A percentile compares a stretch with the other conserved stretches of the same genome.
Conservation (phyloP, 2,888 invertebrate genomes). For the Philereme vetulata region DNA sequence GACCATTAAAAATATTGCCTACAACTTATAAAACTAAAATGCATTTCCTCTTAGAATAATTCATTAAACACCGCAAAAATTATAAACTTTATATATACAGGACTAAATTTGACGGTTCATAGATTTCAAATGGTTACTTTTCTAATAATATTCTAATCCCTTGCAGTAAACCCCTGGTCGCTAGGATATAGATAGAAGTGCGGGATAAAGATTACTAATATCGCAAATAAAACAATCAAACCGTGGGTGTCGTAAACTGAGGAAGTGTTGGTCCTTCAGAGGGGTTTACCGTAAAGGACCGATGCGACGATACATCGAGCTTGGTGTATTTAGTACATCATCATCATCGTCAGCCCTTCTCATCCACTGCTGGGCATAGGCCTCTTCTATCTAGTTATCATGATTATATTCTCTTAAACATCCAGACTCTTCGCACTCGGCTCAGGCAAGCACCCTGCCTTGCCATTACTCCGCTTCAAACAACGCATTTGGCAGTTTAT, state of each 20-base stretch:
- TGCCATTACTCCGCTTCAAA: slow-evolving; percentile 22
- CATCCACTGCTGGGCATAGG: too few relatives aligned
- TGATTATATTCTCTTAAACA: slow-evolving; percentile 74
- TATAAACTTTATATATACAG: slow-evolving; percentile 78
- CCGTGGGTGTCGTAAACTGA: slow-evolving; percentile 52
- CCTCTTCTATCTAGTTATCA: slow-evolving; percentile 63
- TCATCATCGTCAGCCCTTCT: too few relatives aligned
- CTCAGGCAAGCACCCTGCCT: slow-evolving; percentile 38
- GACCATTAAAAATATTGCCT: slow-evolving; percentile 81
- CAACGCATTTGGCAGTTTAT: slow-evolving; percentile 80
- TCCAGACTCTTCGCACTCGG: slow-evolving; percentile 38
- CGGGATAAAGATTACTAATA: slow-evolving; percentile 51
- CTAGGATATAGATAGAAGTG: slow-evolving; percentile 60
- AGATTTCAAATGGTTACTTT: slow-evolving; percentile 72
- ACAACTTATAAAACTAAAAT: slow-evolving; percentile 83
- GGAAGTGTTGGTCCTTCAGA: slow-evolving; percentile 62
- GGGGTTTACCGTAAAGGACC: slow-evolving; percentile 68
- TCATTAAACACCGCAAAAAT: slow-evolving; percentile 79
- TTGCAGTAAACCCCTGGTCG: slow-evolving; percentile 64
- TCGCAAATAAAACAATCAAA: slow-evolving; percentile 50
- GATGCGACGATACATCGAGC: slow-evolving; percentile 65
- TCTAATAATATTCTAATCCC: slow-evolving; percentile 61
- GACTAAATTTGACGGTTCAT: slow-evolving; percentile 74
- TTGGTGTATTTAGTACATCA: slow-evolving; percentile 70
- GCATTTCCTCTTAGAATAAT: slow-evolving; percentile 79